Evolutionary conservation across 2,797 vertebrate species (phyloP), one percentile per base, ranked within the genome.

Genomic region (Lateolabrax maculatus): DNA sequence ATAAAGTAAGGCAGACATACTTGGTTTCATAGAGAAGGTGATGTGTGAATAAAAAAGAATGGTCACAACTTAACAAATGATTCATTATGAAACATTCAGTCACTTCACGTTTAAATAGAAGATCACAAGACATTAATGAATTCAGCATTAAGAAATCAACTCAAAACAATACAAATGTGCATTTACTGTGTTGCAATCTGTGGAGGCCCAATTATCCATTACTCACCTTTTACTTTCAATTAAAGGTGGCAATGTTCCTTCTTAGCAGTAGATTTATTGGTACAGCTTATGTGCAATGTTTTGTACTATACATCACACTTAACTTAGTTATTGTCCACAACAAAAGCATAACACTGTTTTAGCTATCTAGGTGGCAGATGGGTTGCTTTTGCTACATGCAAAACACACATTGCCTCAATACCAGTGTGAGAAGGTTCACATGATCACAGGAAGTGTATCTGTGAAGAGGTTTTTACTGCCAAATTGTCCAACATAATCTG

Each of bases 371-470:
- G 2, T 8, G 21, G 62, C 79, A 89, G 79, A 86, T 80, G 62
- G 72, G 65, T 63, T 48, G 21, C 23, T 60, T 88, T 81, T 58
- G 75, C 44, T 58, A 18, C 37, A 79, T 75, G 64, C 69, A 64
- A 41, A 62, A 80, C 74, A 68, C 37, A 79, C 56, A 49, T 55
- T 61, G 15, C 57, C 74, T 76, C 60, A 67, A 55, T 44, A 46
- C 18, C 27, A 77, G 25, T 34, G 39, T 62, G 67, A 71, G 76
- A 73, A 65, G 44, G 31, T 85, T 83, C 74, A 69, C 66, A 70
- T 78, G 48, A 61, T 84, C 68, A 68, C 79, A 73, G 71, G 53
- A 83, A 61, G 61, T 52, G 34, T 41, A 58, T 68, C 79, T 57
- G 78, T 75, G 57, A 81, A 63, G 36, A 53, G 3, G 9, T 37